Conservation (phyloP, 2,888 invertebrate species). For the Stegophylla sp. region DNA sequence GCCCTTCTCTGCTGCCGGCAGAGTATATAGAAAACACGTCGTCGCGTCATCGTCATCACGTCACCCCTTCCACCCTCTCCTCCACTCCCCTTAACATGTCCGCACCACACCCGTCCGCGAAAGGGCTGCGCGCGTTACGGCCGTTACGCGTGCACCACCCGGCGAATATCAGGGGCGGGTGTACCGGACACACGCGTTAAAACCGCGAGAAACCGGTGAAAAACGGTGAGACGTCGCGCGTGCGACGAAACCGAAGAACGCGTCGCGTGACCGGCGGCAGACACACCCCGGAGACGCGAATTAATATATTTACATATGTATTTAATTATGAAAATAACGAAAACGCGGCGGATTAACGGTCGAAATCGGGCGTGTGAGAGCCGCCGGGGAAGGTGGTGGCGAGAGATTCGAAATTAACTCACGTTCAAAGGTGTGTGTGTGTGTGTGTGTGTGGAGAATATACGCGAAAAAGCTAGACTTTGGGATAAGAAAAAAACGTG, state of each 20-base stretch:
- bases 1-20: slow-evolving; percentile 16
- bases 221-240: neutral
- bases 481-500: too few relatives aligned
- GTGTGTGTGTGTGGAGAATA: too few relatives aligned
- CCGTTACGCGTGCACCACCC: neutral
- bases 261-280: neutral
- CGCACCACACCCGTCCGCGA: neutral
- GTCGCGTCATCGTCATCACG: slow-evolving; percentile 7
- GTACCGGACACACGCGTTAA: neutral
- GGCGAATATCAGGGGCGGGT: too few relatives aligned
- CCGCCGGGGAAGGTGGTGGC: too few relatives aligned
- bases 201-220: neutral
- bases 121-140: too few relatives aligned
- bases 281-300: neutral
- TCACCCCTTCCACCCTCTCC: slow-evolving; percentile 2
- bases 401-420: too few relatives aligned
- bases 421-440: too few relatives aligned
- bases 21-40: slow-evolving; percentile 1
- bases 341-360: too few relatives aligned
- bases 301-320: too few relatives aligned
- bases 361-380: too few relatives aligned
- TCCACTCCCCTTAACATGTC: neutral
- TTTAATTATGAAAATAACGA: too few relatives aligned
- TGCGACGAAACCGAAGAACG: neutral
- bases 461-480: too few relatives aligned